phyloP scores from a whole-genome alignment of 2,888 invertebrate species.

The Papilio gigon region DNA sequence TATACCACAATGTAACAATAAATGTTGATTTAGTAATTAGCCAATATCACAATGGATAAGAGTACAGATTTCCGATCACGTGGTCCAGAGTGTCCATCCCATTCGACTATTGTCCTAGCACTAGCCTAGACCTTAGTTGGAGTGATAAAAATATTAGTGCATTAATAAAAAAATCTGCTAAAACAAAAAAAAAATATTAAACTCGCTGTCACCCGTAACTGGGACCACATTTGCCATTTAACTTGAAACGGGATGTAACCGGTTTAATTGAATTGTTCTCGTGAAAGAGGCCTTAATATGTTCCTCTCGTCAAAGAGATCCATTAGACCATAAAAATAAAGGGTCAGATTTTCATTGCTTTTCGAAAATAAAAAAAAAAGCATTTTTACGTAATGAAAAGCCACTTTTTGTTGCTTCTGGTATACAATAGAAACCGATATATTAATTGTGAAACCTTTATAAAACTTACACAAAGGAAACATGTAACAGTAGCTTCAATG shows the following conservation, averaged over 20 bases:
- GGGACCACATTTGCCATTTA: constrained; percentile 37
- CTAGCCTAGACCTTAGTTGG: too few relatives aligned
- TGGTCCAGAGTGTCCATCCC: too few relatives aligned
- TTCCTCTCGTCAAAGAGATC: constrained; percentile 40
- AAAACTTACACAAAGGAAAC: neutral
- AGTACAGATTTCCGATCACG: too few relatives aligned
- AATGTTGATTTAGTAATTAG: too few relatives aligned
- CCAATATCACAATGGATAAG: too few relatives aligned
- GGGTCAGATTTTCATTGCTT: constrained; percentile 21
- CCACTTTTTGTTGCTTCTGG: constrained; percentile 14
- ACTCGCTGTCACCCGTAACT: constrained; percentile 19
- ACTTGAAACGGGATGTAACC: constrained; percentile 45
- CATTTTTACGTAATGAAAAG: constrained; percentile 15
- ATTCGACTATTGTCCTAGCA: too few relatives aligned
- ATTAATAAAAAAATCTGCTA: too few relatives aligned
- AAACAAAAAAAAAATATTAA: too few relatives aligned
- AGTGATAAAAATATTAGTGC: too few relatives aligned
- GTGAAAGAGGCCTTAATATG: constrained; percentile 44
- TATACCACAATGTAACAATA: too few relatives aligned
- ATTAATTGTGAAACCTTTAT: constrained; percentile 9
- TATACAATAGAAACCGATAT: constrained; percentile 9
- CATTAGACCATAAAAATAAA: constrained; percentile 39
- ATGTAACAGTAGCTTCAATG: neutral
- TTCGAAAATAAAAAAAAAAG: constrained; percentile 1
- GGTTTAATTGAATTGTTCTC: constrained; percentile 46